Base-by-base conservation (phyloP, 1,140 invertebrate genomes). In the Aphaenogaster ashmeadi region DNA sequence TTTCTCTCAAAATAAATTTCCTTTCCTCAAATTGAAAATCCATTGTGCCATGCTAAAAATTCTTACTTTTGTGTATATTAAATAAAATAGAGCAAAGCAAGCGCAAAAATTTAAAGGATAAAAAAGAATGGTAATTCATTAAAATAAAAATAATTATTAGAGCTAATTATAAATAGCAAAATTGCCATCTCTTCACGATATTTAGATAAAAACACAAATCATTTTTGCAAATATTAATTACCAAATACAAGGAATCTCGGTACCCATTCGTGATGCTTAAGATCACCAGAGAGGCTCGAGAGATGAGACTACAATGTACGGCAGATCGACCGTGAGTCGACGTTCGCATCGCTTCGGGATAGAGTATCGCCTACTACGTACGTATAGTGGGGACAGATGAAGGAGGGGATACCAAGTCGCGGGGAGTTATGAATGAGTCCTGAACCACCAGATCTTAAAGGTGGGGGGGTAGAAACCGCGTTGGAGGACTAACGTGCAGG, bases 341-440 rank as follows among this genome's bases (percentile, higher is more conserved):
- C 74, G 87, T 83, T 87, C 52, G 56, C 71, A 84, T 89, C 80
- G 72, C 83, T 87, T 27, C 27, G 27, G 80, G 84, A 47, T 89
- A 27, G 88, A 74, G 79, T 60, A 86, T 80, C 50, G 64, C 62
- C 83, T 80, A 87, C 89, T 69, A 90, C 56, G 79, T n/a, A n/a
- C 67, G 66, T 33, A 38, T 78, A 80, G 90, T 86, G 92, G 89
- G 89, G 88, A 62, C 74, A 67, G 78, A 81, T 41, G 36, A 62
- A n/a, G 83, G 89, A 89, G 88, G 88, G 93, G 88, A 83, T 89
- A 89, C 52, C 75, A 85, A 87, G 79, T 89, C 72, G 90, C 91
- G 90, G 91, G 92, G 93, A 94, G 93, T 95, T 94, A 95, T 95
- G 94, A 95, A 95, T 95, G 94, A 95, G 94, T 89, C 72, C 80